Percentiles rank a stretch among this genome's conserved stretches.
These are phyloP conservation scores for Zosterops hypoxanthus DNA, from an alignment of 2,113 vertebrate species.

Conservation along the genomic window DNA sequence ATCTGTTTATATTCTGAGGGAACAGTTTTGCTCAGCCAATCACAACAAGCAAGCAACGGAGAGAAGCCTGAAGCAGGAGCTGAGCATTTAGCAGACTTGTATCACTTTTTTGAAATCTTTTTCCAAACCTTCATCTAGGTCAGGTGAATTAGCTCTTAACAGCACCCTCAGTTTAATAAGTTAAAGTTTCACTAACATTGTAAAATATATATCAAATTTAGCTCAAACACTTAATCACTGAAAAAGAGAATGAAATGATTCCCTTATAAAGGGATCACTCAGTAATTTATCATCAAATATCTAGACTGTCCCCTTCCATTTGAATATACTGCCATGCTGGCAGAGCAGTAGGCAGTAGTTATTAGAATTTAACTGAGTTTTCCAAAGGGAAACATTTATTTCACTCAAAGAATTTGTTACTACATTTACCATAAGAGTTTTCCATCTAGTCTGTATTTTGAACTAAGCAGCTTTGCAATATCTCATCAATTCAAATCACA, in stretches of 20 bases:
- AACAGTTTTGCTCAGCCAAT: not conserved
- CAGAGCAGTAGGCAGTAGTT: not conserved
- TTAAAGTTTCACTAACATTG: not conserved
- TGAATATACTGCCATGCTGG: not conserved
- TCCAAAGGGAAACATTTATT: constrained; percentile 30
- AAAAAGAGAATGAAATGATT: not conserved
- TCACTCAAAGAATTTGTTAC: not conserved
- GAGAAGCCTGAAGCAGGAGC: not conserved
- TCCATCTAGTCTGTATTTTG: constrained; percentile 1
- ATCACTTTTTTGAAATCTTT: not conserved
- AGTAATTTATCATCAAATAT: not conserved
- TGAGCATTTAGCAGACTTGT: not conserved
- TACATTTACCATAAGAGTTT: not conserved
- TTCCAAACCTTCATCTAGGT: not conserved
- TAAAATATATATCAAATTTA: not conserved
- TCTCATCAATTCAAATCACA: constrained; percentile 9
- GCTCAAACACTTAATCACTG: not conserved
- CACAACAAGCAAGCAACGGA: not conserved
- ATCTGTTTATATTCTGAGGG: not conserved
- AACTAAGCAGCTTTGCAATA: constrained; percentile 20
- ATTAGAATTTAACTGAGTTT: not conserved
- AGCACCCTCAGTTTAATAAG: not conserved
- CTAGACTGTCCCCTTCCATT: not conserved
- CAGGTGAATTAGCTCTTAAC: not conserved
- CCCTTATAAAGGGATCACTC: not conserved